Evolutionary conservation across 92 coral and sea anemone genomes (phyloP).

Genomic region (Heliopora coerulea): DNA sequence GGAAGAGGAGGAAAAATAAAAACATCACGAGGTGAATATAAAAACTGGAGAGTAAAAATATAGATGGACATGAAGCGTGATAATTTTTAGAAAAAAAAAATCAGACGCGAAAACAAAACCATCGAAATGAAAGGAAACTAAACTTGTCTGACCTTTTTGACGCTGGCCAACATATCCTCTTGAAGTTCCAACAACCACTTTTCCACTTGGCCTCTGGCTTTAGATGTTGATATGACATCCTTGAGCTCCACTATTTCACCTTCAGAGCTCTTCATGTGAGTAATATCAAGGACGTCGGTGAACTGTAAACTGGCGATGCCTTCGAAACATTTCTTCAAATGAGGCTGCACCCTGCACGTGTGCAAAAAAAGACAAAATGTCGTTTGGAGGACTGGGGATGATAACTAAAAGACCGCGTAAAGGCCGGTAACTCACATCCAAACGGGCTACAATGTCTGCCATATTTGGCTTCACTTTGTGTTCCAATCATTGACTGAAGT

Average conservation of each 20-base stretch:
- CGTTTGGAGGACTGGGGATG: too few relatives aligned
- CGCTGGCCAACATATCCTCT: constrained; percentile 92
- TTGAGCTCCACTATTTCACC: constrained; percentile 86
- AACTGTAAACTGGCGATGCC: constrained; percentile 90
- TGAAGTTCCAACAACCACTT: constrained; percentile 95
- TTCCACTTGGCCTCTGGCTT: constrained; percentile 98
- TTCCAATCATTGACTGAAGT: too few relatives aligned
- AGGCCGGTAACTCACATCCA: too few relatives aligned
- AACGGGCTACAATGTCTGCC: too few relatives aligned
- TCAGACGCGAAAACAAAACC: not conserved
- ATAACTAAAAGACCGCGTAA: too few relatives aligned
- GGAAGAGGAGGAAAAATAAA: too few relatives aligned
- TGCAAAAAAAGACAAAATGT: constrained; percentile 1
- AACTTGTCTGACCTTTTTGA: constrained; percentile 65
- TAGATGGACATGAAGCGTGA: too few relatives aligned
- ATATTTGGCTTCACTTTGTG: too few relatives aligned
- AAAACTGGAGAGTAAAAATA: too few relatives aligned
- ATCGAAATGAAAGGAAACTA: not conserved
- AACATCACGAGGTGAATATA: too few relatives aligned
- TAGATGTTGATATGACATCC: constrained; percentile 84
- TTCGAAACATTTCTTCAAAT: constrained; percentile 96
- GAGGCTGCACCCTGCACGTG: constrained; percentile 82
- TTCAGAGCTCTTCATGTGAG: constrained; percentile 92
- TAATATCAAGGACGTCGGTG: constrained; percentile 87
- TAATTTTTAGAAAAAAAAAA: too few relatives aligned